A percentile compares a stretch with the other conserved stretches of the same genome.
Evolutionary conservation across 2,888 invertebrate species (phyloP).

Genomic region (Uropetala carovei): DNA sequence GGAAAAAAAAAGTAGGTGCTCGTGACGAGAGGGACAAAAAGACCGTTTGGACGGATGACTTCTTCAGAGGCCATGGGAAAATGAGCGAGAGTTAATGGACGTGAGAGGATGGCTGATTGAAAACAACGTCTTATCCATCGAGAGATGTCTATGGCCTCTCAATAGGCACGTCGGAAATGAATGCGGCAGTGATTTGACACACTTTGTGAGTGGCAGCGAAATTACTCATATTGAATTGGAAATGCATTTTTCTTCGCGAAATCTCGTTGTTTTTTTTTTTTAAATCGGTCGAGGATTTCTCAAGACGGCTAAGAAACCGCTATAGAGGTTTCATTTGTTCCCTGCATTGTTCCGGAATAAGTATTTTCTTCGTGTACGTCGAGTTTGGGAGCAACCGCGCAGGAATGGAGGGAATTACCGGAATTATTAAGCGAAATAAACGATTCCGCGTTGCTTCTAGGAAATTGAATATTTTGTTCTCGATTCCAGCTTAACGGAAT

Average conservation of each 20-base stretch:
- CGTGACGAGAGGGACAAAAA: background rate
- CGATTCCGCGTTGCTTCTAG: too few species aligned
- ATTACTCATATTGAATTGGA: background rate
- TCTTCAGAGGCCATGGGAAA: background rate
- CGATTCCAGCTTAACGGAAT: too few species aligned
- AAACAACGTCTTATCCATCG: background rate
- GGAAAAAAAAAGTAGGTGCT: too few species aligned
- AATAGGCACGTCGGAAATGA: slow-evolving; percentile 4
- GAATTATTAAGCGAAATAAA: too few species aligned
- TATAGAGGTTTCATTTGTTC: too few species aligned
- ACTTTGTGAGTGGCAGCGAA: background rate
- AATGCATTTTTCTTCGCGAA: slow-evolving; percentile 13
- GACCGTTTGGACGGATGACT: background rate
- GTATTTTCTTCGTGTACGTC: too few species aligned
- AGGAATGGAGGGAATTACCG: too few species aligned
- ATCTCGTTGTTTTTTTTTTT: background rate
- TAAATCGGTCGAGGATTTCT: too few species aligned
- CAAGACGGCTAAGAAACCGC: too few species aligned
- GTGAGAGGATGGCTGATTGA: background rate
- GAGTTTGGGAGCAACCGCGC: too few species aligned
- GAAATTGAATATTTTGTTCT: too few species aligned
- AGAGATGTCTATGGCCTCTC: background rate
- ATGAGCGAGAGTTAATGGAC: background rate
- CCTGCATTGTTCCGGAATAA: too few species aligned
- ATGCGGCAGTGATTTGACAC: slow-evolving; percentile 10